These are phyloP conservation scores for Pseudopodoces humilis DNA, from an alignment of 2,113 vertebrate genomes.

Conservation along the genomic window DNA sequence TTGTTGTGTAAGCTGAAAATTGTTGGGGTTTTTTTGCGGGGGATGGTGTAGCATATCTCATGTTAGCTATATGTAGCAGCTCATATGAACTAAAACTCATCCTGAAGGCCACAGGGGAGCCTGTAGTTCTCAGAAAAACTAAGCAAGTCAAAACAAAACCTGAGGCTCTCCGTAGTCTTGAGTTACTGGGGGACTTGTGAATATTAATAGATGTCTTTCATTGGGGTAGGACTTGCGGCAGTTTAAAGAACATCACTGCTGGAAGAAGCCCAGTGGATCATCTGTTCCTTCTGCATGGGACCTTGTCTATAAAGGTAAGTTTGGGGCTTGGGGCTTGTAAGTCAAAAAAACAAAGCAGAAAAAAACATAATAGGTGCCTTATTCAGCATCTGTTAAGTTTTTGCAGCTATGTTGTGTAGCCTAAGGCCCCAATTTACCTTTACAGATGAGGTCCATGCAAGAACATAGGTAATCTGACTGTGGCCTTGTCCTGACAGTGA, in stretches of 20 bases:
- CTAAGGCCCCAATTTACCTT: slow-evolving; percentile 69
- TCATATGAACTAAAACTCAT: not conserved
- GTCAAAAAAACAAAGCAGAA: slow-evolving; percentile 37
- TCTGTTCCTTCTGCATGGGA: slow-evolving; percentile 64
- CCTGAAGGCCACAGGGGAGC: not conserved
- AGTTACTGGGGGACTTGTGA: slow-evolving; percentile 29
- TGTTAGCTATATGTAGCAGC: not conserved
- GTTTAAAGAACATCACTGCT: slow-evolving; percentile 65
- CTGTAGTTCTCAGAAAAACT: not conserved
- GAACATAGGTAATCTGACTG: slow-evolving; percentile 46
- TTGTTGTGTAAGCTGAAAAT: not conserved
- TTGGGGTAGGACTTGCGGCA: slow-evolving; percentile 68
- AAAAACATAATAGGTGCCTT: slow-evolving; percentile 70
- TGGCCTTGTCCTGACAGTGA: slow-evolving; percentile 59
- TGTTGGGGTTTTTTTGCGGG: not conserved
- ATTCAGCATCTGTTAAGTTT: slow-evolving; percentile 71
- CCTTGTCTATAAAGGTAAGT: slow-evolving; percentile 73
- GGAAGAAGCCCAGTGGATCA: slow-evolving; percentile 64
- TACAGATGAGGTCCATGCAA: slow-evolving; percentile 71
- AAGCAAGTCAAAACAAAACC: slow-evolving; percentile 22
- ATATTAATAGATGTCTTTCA: slow-evolving; percentile 71
- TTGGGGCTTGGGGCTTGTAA: slow-evolving; percentile 63
- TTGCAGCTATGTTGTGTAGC: slow-evolving; percentile 56
- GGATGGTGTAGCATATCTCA: not conserved
- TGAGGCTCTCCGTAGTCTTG: slow-evolving; percentile 15